These are phyloP conservation scores for Sycophaga agraensis DNA, from an alignment of 1,140 invertebrate species.

Conservation along the genomic window DNA sequence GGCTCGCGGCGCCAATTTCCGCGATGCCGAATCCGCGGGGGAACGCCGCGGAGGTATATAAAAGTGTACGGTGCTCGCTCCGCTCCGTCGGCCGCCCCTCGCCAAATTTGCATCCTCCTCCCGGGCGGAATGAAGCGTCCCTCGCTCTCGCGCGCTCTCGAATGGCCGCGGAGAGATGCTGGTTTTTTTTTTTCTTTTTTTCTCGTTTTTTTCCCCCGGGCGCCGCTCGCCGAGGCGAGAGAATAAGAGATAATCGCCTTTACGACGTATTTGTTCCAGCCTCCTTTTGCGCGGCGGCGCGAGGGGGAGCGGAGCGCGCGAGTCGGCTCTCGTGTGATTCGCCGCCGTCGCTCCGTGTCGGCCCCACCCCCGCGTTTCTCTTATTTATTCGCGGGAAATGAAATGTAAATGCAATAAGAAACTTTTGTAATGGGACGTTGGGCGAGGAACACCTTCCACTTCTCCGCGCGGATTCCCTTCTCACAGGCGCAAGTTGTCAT, in stretches of 20 bases:
- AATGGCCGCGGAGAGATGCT: constrained; percentile 17
- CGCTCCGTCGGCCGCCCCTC: background rate
- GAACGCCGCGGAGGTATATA: too few relatives aligned
- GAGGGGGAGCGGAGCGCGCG: background rate
- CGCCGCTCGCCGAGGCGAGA: constrained; percentile 8
- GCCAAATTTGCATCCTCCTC: constrained; percentile 20
- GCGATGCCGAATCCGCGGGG: too few relatives aligned
- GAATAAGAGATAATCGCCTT: constrained; percentile 42
- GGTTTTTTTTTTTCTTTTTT: too few relatives aligned
- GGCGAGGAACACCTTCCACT: constrained; percentile 5
- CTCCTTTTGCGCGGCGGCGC: constrained; percentile 32
- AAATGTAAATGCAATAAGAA: constrained; percentile 58
- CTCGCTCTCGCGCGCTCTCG: background rate
- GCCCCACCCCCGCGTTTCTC: constrained; percentile 32
- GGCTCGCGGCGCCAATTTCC: too few relatives aligned
- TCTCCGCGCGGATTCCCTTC: background rate
- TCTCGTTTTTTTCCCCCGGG: constrained; percentile 12
- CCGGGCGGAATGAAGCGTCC: too few relatives aligned
- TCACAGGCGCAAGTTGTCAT: background rate
- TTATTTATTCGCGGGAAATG: constrained; percentile 37
- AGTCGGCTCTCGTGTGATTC: constrained; percentile 31
- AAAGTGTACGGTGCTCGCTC: too few relatives aligned
- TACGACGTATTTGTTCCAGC: constrained; percentile 50
- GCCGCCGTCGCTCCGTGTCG: constrained; percentile 21
- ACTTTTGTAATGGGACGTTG: constrained; percentile 38